Conservation (phyloP, 2,888 invertebrate genomes). For the Thalpophila matura region DNA sequence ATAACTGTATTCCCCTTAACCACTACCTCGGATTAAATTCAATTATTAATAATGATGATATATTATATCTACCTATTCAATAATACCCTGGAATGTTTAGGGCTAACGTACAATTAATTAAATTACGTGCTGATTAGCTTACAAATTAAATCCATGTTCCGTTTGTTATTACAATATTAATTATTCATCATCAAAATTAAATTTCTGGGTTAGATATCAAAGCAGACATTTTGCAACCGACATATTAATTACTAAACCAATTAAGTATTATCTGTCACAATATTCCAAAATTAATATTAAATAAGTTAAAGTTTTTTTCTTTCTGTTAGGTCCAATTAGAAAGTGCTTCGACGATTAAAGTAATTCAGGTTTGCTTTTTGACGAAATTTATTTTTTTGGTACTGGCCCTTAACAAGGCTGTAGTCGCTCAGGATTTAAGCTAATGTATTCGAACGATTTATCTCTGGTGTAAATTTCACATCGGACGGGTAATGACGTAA, state of each 20-base stretch:
- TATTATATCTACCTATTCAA: too few relatives aligned
- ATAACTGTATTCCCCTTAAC: too few relatives aligned
- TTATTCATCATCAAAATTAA: conserved; percentile 7
- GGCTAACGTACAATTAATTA: too few relatives aligned
- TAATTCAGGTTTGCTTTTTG: conserved; percentile 26
- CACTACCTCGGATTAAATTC: too few relatives aligned
- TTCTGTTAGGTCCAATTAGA: conserved; percentile 1
- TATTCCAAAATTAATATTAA: conserved; percentile 3
- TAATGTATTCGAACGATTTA: conserved; percentile 55
- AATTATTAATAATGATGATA: too few relatives aligned
- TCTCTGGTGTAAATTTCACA: conserved; percentile 43
- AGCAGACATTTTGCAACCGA: conserved; percentile 34
- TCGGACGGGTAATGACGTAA: conserved; percentile 21
- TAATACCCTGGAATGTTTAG: too few relatives aligned
- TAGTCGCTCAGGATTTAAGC: conserved; percentile 41
- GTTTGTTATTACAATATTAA: too few relatives aligned
- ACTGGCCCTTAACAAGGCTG: conserved; percentile 34
- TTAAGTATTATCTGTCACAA: conserved; percentile 8
- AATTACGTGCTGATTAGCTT: too few relatives aligned
- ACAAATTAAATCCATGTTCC: too few relatives aligned
- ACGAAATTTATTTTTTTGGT: conserved; percentile 23
- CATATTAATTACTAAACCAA: conserved; percentile 36
- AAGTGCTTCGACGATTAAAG: conserved; percentile 10
- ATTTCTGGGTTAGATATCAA: not conserved
- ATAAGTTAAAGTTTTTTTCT: not conserved